Conservation (phyloP, 2,797 vertebrate genomes). For the Cichlasoma orientale region DNA sequence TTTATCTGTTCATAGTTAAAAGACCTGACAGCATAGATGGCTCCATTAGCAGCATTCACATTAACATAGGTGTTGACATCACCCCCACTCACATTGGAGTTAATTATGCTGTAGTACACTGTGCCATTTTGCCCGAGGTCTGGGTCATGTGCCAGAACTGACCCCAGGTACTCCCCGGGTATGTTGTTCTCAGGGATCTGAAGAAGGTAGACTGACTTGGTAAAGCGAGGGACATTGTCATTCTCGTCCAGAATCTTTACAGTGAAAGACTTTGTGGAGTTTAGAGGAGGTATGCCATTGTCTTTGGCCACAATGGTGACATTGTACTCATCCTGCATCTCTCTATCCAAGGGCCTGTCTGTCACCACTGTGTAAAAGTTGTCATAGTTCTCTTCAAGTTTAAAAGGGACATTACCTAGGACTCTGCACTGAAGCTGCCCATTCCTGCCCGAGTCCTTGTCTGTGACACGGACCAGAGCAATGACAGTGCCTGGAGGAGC, state of each 20-base stretch:
- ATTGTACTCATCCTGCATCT: conserved; percentile 95
- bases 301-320: conserved; percentile 97
- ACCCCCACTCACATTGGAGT: conserved; percentile 94
- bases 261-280: conserved; percentile 95
- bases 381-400: conserved; percentile 96
- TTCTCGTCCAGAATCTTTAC: conserved; percentile 98
- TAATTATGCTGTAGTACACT: conserved; percentile 95
- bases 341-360: conserved; percentile 92
- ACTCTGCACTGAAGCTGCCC: conserved; percentile 97
- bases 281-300: conserved; percentile 92
- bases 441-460: conserved; percentile 95
- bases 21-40: conserved; percentile 96
- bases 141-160: conserved; percentile 94
- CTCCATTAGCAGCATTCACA: conserved; percentile 96
- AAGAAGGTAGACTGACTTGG: conserved; percentile 93
- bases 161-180: conserved; percentile 96
- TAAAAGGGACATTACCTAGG: conserved; percentile 92
- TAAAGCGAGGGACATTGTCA: conserved; percentile 95
- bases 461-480: conserved; percentile 94
- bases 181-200: conserved; percentile 99
- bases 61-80: conserved; percentile 98
- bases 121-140: conserved; percentile 97
- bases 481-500: conserved; percentile 95
- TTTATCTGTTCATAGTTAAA: conserved; percentile 99
- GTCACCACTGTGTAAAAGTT: conserved; percentile 98